These are phyloP conservation scores for Petrocephalus microphthalmus DNA, from an alignment of 2,113 vertebrate genomes.

Conservation along the genomic window DNA sequence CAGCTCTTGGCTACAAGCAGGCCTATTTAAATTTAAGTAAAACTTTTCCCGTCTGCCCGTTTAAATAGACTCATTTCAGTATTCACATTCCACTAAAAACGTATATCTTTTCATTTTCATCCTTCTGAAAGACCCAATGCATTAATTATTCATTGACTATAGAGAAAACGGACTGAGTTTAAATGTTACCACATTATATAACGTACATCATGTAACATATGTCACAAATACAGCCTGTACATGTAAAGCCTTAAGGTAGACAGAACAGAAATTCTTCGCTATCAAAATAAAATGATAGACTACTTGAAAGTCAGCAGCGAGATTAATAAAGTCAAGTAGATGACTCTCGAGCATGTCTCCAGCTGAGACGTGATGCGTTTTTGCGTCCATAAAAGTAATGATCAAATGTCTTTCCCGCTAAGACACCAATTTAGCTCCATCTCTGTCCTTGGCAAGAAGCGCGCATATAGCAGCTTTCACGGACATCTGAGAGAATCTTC, in stretches of 20 bases:
- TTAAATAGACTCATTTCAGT: background rate
- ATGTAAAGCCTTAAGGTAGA: background rate
- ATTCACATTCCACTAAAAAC: background rate
- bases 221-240: background rate
- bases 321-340: background rate
- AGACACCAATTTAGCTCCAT: conserved; percentile 1
- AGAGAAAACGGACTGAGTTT: background rate
- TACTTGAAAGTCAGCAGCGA: background rate
- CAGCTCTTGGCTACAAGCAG: background rate
- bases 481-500: background rate
- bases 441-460: background rate
- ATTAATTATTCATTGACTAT: background rate
- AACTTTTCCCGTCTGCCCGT: background rate
- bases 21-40: background rate
- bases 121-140: background rate
- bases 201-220: background rate
- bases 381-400: conserved; percentile 7
- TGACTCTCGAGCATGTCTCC: background rate
- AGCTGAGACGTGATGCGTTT: background rate
- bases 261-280: background rate
- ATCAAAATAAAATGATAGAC: background rate
- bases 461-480: background rate
- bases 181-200: background rate
- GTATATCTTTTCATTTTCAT: background rate
- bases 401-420: background rate